These are phyloP conservation scores for Lithophane socia DNA, from an alignment of 2,888 invertebrate species.

Conservation along the genomic window DNA sequence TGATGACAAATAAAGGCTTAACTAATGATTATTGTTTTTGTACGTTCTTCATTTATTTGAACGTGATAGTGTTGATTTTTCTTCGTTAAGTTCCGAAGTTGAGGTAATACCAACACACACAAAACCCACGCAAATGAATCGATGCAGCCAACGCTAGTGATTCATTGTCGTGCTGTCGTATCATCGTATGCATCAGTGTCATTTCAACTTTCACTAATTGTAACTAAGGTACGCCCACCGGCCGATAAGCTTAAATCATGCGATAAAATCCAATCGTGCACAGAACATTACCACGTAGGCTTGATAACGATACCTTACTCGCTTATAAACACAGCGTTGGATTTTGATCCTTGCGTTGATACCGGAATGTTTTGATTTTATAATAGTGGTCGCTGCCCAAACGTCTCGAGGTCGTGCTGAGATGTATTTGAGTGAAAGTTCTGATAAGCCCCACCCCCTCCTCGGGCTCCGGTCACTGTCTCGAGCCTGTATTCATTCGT, in stretches of 20 bases:
- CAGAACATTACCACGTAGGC: conserved; percentile 60
- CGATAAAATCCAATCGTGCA: conserved; percentile 62
- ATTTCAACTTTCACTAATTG: conserved; percentile 68
- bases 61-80: conserved; percentile 37
- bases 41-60: conserved; percentile 21
- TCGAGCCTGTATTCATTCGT: conserved; percentile 50
- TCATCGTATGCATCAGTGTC: conserved; percentile 50
- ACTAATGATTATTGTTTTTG: not conserved
- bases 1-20: not conserved
- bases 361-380: conserved; percentile 46
- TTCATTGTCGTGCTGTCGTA: conserved; percentile 53
- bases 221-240: conserved; percentile 50
- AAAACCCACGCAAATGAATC: conserved; percentile 30
- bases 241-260: conserved; percentile 56
- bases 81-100: conserved; percentile 21
- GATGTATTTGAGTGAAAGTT: conserved; percentile 78
- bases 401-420: conserved; percentile 74
- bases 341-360: conserved; percentile 59
- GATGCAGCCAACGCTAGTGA: conserved; percentile 44
- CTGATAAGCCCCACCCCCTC: conserved; percentile 59
- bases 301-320: conserved; percentile 42
- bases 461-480: conserved; percentile 51
- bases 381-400: conserved; percentile 55
- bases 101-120: conserved; percentile 21
- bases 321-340: conserved; percentile 60